These are phyloP conservation scores for Glaucomys volans DNA, from an alignment of 2,113 vertebrate species.

Conservation along the genomic window DNA sequence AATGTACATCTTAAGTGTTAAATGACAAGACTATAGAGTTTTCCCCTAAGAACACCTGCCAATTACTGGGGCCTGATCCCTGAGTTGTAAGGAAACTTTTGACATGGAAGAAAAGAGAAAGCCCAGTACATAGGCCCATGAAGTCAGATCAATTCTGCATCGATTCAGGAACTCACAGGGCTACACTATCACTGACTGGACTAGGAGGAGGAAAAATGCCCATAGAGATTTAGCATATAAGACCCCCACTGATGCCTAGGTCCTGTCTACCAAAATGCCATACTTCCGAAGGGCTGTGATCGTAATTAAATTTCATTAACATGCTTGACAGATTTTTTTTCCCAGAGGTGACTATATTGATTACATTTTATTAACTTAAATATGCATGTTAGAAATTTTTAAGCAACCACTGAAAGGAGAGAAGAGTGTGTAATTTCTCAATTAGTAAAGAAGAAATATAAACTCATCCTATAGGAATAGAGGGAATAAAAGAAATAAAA, in stretches of 20 bases:
- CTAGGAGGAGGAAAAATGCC: neutral
- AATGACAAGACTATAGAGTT: neutral
- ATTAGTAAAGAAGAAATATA: neutral
- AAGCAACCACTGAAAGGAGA: neutral
- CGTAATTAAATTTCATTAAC: neutral
- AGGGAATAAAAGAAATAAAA: neutral
- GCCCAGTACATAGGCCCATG: too few relatives aligned
- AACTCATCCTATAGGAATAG: neutral
- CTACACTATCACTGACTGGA: neutral
- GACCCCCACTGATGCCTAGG: neutral
- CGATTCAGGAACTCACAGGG: neutral
- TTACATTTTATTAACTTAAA: slow-evolving; percentile 5
- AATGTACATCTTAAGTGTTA: neutral
- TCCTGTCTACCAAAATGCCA: neutral
- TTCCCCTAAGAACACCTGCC: neutral
- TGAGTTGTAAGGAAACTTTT: neutral
- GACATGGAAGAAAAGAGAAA: neutral
- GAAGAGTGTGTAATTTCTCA: neutral
- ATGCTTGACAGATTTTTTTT: neutral
- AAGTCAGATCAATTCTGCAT: neutral
- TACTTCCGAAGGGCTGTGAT: neutral
- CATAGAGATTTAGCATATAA: neutral
- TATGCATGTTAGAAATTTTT: neutral
- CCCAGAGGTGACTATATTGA: neutral
- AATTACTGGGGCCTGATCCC: neutral